These are phyloP conservation scores for Ormyrus rosae DNA, from an alignment of 2,888 invertebrate species.

Conservation along the genomic window DNA sequence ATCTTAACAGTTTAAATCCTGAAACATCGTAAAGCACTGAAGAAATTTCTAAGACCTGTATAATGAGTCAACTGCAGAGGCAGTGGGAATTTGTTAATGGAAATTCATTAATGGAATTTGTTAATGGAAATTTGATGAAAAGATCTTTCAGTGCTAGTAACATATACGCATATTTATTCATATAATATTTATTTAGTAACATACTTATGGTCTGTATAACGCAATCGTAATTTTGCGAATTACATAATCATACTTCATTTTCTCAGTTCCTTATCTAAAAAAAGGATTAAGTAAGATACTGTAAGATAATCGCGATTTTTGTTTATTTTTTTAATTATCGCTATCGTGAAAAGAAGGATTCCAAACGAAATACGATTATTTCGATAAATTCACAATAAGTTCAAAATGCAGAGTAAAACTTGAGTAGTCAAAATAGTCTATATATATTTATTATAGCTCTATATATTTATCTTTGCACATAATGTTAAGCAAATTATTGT, in stretches of 20 bases:
- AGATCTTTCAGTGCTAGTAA: slow-evolving; percentile 15
- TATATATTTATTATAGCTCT: not conserved
- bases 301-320: slow-evolving; percentile 49
- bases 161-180: slow-evolving; percentile 22
- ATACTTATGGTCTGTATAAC: slow-evolving; percentile 49
- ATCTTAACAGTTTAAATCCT: slow-evolving; percentile 72
- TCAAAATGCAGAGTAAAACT: not conserved
- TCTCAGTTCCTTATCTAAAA: slow-evolving; percentile 24
- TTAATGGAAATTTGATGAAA: not conserved
- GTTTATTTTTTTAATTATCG: slow-evolving; percentile 44
- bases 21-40: slow-evolving; percentile 40
- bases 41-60: slow-evolving; percentile 16
- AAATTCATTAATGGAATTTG: not conserved
- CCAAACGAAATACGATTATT: not conserved
- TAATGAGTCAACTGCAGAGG: slow-evolving; percentile 6
- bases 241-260: slow-evolving; percentile 23
- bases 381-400: too few species aligned
- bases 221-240: slow-evolving; percentile 33
- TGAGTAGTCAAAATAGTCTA: slow-evolving; percentile 23
- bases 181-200: slow-evolving; percentile 49
- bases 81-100: slow-evolving; percentile 12
- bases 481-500: not conserved
- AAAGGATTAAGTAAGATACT: slow-evolving; percentile 25
- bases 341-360: slow-evolving; percentile 2
- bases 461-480: not conserved